Conservation (phyloP, 2,888 invertebrate genomes). For the Oscheius sp. region DNA sequence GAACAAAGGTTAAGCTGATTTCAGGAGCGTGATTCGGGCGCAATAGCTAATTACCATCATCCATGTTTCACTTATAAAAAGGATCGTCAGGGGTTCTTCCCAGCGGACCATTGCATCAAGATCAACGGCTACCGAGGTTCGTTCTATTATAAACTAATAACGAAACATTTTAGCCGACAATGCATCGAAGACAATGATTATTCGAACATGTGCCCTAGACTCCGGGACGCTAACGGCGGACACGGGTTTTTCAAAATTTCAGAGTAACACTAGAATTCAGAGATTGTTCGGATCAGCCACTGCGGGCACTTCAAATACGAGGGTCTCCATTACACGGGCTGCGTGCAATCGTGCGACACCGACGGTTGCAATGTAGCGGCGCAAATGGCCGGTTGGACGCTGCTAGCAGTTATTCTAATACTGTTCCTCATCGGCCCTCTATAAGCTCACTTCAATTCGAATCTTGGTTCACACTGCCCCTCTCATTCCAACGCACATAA, state of each 20-base stretch:
- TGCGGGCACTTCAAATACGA: conserved; percentile 89
- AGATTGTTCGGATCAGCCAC: conserved; percentile 95
- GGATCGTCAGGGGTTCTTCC: conserved; percentile 89
- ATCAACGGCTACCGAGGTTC: conserved; percentile 88
- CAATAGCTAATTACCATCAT: conserved; percentile 77
- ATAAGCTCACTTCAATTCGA: conserved; percentile 20
- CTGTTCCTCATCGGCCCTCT: conserved; percentile 2
- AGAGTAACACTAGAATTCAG: conserved; percentile 71
- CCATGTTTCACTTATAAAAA: conserved; percentile 94
- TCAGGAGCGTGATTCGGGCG: conserved; percentile 42
- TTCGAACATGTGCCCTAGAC: conserved; percentile 93
- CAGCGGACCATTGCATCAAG: conserved; percentile 95
- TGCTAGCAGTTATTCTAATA: conserved; percentile 7
- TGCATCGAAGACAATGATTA: conserved; percentile 76
- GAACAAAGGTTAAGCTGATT: not conserved
- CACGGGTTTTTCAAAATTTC: conserved; percentile 74
- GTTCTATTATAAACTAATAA: not conserved
- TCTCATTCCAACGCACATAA: conserved; percentile 30
- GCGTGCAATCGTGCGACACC: conserved; percentile 64
- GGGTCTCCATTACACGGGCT: conserved; percentile 63
- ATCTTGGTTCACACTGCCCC: conserved; percentile 20
- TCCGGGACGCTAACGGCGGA: conserved; percentile 93
- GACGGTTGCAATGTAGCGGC: conserved; percentile 66
- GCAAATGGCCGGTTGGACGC: not conserved
- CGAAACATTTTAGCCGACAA: conserved; percentile 60